Evolutionary conservation across 2,797 vertebrate species (phyloP), one percentile per base, ranked within the genome.

Genomic region (Myripristis murdjan): DNA sequence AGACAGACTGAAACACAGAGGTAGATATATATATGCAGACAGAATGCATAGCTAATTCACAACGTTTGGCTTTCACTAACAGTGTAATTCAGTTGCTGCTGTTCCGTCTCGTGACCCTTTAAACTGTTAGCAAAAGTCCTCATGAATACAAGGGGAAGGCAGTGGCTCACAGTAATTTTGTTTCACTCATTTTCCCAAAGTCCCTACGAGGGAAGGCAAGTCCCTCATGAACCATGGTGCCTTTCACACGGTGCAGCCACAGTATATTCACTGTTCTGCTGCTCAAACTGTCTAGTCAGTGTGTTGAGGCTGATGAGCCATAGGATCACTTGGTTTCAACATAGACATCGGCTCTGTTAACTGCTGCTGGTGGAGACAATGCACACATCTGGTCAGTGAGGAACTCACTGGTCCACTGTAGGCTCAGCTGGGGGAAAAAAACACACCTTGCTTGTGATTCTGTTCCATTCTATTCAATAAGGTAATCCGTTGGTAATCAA

Each of bases 51-150:
- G 89, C 53, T 81, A 84, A 91, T 92, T 85, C 61, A 74, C 20
- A 64, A 56, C 88, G 57, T 86, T 85, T 69, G 48, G 88, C 79
- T 75, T 70, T 86, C 72, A 91, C 91, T 92, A 85, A 90, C 39
- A 65, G 41, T 77, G 20, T 88, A 90, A 92, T 87, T 88, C 6
- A 64, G 72, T 74, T 79, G 48, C 76, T 75, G 70, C 43, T 52
- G 26, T 69, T 83, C 22, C 35, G 79, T 89, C 91, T 89, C 39
- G 79, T 93, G 91, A 91, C 86, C 68, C 44, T 69, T 80, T 77
- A 39, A 81, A 70, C 61, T 67, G 35, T 57, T 58, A 66, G 43
- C 61, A 49, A 60, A 67, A 67, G 26, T 87, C 56, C 64, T 75
- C 73, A 67, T 80, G 86, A 82, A 73, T 37, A 39, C 53, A 35